phyloP scores from a whole-genome alignment of 2,113 vertebrate species.

The Labeo catla region DNA sequence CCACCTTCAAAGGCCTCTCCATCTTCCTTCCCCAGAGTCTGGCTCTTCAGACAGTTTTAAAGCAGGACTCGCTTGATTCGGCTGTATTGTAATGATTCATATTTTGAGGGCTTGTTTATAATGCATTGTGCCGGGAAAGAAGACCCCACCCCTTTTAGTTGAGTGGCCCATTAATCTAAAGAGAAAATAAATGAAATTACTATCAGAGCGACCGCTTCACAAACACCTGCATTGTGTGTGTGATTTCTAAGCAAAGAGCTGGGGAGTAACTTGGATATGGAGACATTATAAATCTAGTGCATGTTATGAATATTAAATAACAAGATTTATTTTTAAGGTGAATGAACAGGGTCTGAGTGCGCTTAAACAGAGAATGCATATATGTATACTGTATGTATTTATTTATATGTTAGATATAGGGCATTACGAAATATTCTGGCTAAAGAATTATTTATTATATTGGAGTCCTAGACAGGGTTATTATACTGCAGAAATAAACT shows the following conservation, averaged over 20 bases:
- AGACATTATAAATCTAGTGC: background rate
- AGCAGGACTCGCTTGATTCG: constrained; percentile 36
- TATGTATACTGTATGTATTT: background rate
- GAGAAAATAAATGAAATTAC: constrained; percentile 15
- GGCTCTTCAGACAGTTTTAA: constrained; percentile 74
- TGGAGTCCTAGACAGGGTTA: background rate
- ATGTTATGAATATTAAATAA: background rate
- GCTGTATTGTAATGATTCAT: constrained; percentile 45
- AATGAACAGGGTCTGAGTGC: background rate
- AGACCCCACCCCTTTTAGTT: background rate
- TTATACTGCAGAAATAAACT: background rate
- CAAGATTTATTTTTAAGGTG: background rate
- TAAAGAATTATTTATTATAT: background rate
- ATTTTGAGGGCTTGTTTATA: constrained; percentile 31
- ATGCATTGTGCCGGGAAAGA: constrained; percentile 26
- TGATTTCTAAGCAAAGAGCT: background rate
- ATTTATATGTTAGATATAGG: background rate
- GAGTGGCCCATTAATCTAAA: background rate
- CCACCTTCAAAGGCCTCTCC: constrained; percentile 74
- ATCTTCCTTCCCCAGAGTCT: constrained; percentile 73
- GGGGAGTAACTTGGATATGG: background rate
- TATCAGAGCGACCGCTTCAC: background rate
- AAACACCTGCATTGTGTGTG: background rate
- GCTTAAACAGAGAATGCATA: background rate
- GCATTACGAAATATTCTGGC: background rate